phyloP scores from a whole-genome alignment of 2,888 invertebrate genomes.

The Leptinotarsa haldemani region DNA sequence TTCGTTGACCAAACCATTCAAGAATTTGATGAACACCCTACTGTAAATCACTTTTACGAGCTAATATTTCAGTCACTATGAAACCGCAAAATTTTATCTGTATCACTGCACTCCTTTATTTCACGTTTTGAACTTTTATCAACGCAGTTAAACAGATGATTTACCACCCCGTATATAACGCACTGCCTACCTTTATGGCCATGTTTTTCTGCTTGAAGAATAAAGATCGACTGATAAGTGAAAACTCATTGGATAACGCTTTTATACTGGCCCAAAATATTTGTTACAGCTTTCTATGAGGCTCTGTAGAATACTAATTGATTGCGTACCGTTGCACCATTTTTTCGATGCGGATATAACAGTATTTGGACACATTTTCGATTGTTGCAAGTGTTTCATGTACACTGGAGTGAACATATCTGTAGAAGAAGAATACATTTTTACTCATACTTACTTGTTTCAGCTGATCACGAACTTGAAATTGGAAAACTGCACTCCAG shows the following conservation, averaged over 20 bases:
- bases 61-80: slow-evolving; percentile 30
- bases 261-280: slow-evolving; percentile 50
- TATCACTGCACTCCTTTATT: slow-evolving; percentile 28
- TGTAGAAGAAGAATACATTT: no score
- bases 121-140: slow-evolving; percentile 30
- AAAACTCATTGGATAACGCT: slow-evolving; percentile 40
- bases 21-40: slow-evolving; percentile 23
- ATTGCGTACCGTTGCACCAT: slow-evolving; percentile 41
- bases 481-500: no score
- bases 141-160: slow-evolving; percentile 33
- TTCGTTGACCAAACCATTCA: background rate
- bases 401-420: background rate
- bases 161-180: slow-evolving; percentile 30
- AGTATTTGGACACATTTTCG: slow-evolving; percentile 5
- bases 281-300: slow-evolving; percentile 51
- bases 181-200: slow-evolving; percentile 50
- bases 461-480: no score
- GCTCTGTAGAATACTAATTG: slow-evolving; percentile 45
- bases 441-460: no score
- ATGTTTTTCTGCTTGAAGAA: slow-evolving; percentile 47
- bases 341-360: slow-evolving; percentile 30
- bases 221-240: slow-evolving; percentile 54
- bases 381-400: background rate
- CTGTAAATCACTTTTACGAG: slow-evolving; percentile 38
- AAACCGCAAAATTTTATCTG: slow-evolving; percentile 34